Conservation (phyloP, 2,113 vertebrate genomes). For the Symphodus melops region DNA sequence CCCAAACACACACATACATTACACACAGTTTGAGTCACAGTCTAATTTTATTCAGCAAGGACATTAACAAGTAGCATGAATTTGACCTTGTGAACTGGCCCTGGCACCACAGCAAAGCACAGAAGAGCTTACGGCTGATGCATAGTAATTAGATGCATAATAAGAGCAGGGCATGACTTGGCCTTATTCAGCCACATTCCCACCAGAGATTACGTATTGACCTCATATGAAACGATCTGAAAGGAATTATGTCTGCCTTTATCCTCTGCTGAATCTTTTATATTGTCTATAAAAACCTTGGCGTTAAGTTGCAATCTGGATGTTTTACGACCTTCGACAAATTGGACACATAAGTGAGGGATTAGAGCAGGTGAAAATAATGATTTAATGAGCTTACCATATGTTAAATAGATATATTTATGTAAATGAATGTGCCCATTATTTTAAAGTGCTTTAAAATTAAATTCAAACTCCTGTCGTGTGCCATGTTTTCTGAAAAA, state of each 20-base stretch:
- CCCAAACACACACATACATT: conserved; percentile 25
- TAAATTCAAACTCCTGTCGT: conserved; percentile 23
- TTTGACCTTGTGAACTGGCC: conserved; percentile 65
- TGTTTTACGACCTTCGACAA: conserved; percentile 19
- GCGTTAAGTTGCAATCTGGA: conserved; percentile 24
- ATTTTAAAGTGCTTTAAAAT: conserved; percentile 21
- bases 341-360: conserved; percentile 3
- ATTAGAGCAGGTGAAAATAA: conserved; percentile 16
- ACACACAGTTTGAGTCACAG: conserved; percentile 51
- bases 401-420: neutral
- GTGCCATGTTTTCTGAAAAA: conserved; percentile 21
- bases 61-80: conserved; percentile 69
- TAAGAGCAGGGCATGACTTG: conserved; percentile 55
- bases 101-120: conserved; percentile 49
- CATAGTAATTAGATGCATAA: conserved; percentile 62
- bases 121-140: conserved; percentile 56
- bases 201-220: conserved; percentile 55
- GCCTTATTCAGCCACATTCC: conserved; percentile 64
- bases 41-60: conserved; percentile 72
- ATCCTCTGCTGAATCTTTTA: conserved; percentile 40
- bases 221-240: conserved; percentile 49
- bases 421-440: neutral
- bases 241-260: conserved; percentile 58
- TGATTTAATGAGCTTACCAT: neutral
- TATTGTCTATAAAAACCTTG: conserved; percentile 34